Percentiles rank a stretch among this genome's conserved stretches.
Evolutionary conservation across 2,888 invertebrate species (phyloP).

Genomic region (Watsonalla binaria): DNA sequence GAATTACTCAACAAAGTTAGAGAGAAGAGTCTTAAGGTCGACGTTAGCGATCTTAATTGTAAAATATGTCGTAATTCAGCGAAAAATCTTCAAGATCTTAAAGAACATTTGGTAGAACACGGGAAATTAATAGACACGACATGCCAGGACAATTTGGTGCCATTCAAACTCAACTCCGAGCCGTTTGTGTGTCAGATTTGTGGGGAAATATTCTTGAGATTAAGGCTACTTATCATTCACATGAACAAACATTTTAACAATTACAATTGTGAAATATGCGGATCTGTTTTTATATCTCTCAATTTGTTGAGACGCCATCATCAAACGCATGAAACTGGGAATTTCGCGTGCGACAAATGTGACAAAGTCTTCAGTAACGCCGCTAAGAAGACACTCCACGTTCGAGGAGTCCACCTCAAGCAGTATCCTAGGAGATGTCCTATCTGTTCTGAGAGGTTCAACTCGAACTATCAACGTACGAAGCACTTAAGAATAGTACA

Average conservation of each 20-base stretch:
- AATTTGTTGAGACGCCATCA: slow-evolving; percentile 46
- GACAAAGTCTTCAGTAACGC: slow-evolving; percentile 56
- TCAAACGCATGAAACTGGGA: slow-evolving; percentile 49
- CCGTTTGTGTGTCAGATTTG: slow-evolving; percentile 56
- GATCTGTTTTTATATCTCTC: slow-evolving; percentile 49
- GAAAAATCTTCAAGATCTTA: slow-evolving; percentile 36
- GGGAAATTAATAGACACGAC: slow-evolving; percentile 39
- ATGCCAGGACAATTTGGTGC: slow-evolving; percentile 53
- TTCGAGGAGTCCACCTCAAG: slow-evolving; percentile 54
- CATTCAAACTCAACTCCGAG: slow-evolving; percentile 48
- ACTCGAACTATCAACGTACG: slow-evolving; percentile 54
- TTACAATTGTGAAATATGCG: slow-evolving; percentile 61
- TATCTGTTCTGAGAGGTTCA: slow-evolving; percentile 57
- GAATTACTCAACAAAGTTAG: slow-evolving; percentile 41
- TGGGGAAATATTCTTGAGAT: slow-evolving; percentile 41
- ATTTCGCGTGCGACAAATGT: slow-evolving; percentile 56
- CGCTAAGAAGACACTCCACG: slow-evolving; percentile 45
- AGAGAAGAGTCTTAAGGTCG: slow-evolving; percentile 54
- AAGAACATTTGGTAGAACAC: slow-evolving; percentile 48
- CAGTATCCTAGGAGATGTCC: slow-evolving; percentile 48
- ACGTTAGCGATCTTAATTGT: slow-evolving; percentile 48
- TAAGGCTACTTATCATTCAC: slow-evolving; percentile 53
- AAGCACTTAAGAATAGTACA: slow-evolving; percentile 57
- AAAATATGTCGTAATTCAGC: slow-evolving; percentile 39
- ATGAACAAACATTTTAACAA: slow-evolving; percentile 66